Conservation (phyloP, 2,113 vertebrate species). For the Uria aalge region DNA sequence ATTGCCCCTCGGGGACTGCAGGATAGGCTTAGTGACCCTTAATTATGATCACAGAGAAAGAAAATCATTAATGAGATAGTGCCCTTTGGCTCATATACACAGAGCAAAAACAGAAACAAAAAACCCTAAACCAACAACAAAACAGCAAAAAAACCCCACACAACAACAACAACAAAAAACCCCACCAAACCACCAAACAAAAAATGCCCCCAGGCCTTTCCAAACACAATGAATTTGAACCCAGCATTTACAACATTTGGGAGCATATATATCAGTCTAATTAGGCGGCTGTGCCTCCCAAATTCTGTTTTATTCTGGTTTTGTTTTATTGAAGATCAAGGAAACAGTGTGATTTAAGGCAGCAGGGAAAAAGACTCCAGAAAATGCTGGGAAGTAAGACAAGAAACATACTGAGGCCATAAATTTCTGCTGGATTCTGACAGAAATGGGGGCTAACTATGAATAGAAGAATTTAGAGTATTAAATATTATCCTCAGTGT, state of each 20-base stretch:
- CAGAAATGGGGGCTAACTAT: neutral
- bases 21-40: neutral
- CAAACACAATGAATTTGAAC: neutral
- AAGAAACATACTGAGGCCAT: accelerated
- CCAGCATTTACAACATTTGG: neutral
- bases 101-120: neutral
- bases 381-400: neutral
- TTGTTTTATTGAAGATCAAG: neutral
- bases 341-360: neutral
- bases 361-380: neutral
- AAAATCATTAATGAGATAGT: neutral
- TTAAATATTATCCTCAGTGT: neutral
- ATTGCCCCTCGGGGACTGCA: neutral
- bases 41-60: neutral
- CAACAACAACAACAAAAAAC: neutral
- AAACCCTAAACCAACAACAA: neutral
- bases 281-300: neutral
- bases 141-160: neutral
- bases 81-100: neutral
- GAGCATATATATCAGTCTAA: neutral
- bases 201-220: neutral
- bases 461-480: neutral
- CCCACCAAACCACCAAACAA: neutral
- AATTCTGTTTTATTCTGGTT: neutral
- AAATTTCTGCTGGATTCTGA: neutral